Evolutionary conservation across 2,888 invertebrate genomes (phyloP).

Genomic region (Polietes domitor): DNA sequence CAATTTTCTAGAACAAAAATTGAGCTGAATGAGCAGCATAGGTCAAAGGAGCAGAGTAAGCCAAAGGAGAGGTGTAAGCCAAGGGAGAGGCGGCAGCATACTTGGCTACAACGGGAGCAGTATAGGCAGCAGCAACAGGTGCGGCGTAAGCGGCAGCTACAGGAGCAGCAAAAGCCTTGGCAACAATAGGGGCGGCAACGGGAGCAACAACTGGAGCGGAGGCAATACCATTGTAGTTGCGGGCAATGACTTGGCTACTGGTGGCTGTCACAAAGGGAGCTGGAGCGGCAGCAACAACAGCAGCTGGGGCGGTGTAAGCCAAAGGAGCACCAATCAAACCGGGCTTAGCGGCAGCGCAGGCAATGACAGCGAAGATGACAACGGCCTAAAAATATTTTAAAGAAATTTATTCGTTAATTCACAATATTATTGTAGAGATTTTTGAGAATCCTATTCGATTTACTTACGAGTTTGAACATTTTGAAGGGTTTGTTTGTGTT

Average conservation of each 20-base stretch:
- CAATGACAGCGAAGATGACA: constrained; percentile 71
- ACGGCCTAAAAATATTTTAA: too few relatives aligned
- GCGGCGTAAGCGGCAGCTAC: constrained; percentile 60
- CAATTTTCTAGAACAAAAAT: background rate
- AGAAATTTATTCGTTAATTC: too few relatives aligned
- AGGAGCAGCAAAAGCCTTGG: constrained; percentile 47
- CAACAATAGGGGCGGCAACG: constrained; percentile 37
- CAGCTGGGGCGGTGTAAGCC: constrained; percentile 63
- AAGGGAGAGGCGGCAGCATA: constrained; percentile 51
- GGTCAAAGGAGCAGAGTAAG: constrained; percentile 41
- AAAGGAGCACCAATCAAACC: constrained; percentile 61
- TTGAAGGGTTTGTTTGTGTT: too few relatives aligned
- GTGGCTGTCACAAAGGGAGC: constrained; percentile 70
- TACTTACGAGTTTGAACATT: too few relatives aligned
- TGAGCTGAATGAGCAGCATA: constrained; percentile 15
- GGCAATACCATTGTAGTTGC: constrained; percentile 34
- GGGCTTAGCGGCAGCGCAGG: constrained; percentile 72
- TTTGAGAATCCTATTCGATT: too few relatives aligned
- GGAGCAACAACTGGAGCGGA: constrained; percentile 33
- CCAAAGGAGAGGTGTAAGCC: constrained; percentile 52
- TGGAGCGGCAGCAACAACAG: constrained; percentile 58
- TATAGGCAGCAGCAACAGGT: constrained; percentile 54
- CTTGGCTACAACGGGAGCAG: too few relatives aligned
- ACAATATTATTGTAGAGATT: too few relatives aligned
- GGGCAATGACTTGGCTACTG: constrained; percentile 67